Evolutionary conservation across 1,140 invertebrate species (phyloP).

Genomic region (Bombus terrestris): DNA sequence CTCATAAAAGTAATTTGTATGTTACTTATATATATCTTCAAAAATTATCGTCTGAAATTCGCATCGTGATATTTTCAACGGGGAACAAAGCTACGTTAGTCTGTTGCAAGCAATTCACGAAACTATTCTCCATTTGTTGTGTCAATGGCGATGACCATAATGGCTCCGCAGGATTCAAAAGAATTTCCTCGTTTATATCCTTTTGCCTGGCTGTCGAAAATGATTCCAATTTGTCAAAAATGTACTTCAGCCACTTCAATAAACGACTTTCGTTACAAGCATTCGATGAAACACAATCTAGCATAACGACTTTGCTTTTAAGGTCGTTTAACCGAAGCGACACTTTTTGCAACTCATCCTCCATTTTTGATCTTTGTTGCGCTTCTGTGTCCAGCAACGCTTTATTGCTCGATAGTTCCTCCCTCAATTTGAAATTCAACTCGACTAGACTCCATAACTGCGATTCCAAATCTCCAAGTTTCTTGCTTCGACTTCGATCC

Average conservation of each 20-base stretch:
- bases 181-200: not conserved
- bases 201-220: not conserved
- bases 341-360: slow-evolving; percentile 36
- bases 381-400: slow-evolving; percentile 19
- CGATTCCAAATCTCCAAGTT: not conserved
- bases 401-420: slow-evolving; percentile 26
- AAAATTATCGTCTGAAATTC: not conserved
- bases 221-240: slow-evolving; percentile 34
- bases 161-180: not conserved
- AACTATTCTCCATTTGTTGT: not conserved
- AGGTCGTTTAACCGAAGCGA: slow-evolving; percentile 35
- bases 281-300: slow-evolving; percentile 14
- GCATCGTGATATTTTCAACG: not conserved
- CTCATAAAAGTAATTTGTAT: not conserved
- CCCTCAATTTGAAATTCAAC: slow-evolving; percentile 31
- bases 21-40: not conserved
- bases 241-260: slow-evolving; percentile 14
- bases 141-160: not conserved
- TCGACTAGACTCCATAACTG: slow-evolving; percentile 30
- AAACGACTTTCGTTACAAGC: slow-evolving; percentile 28
- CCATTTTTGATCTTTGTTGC: slow-evolving; percentile 22
- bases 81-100: not conserved
- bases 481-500: not conserved
- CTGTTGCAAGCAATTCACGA: not conserved
- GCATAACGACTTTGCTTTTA: slow-evolving; percentile 35